Evolutionary conservation across 2,113 vertebrate species (phyloP).

Genomic region (Proterorhinus semilunaris): DNA sequence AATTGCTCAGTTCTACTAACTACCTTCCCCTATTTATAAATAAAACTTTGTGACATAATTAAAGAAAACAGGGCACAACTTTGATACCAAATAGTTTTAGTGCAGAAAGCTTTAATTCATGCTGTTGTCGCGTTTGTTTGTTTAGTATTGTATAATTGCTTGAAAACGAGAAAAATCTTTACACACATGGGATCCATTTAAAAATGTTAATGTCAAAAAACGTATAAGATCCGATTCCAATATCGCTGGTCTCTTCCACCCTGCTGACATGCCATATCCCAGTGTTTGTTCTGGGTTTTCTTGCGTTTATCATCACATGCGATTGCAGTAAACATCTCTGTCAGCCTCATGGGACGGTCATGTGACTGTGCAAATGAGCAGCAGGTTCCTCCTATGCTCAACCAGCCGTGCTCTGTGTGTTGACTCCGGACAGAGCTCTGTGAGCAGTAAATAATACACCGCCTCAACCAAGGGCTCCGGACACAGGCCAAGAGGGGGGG

Average conservation of each 20-base stretch:
- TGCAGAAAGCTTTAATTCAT: too few relatives aligned
- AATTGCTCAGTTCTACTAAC: too few relatives aligned
- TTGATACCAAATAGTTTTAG: too few relatives aligned
- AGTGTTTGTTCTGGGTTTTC: slow-evolving; percentile 23
- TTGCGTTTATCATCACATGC: slow-evolving; percentile 26
- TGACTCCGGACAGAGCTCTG: slow-evolving; percentile 52
- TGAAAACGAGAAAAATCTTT: too few relatives aligned
- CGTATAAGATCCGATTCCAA: too few relatives aligned
- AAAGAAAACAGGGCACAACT: too few relatives aligned
- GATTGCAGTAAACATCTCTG: slow-evolving; percentile 55
- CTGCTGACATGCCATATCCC: slow-evolving; percentile 16
- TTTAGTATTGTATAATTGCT: too few relatives aligned
- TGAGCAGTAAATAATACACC: slow-evolving; percentile 63
- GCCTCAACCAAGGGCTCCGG: slow-evolving; percentile 38
- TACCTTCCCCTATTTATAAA: too few relatives aligned
- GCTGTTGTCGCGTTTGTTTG: too few relatives aligned
- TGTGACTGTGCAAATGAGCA: slow-evolving; percentile 40
- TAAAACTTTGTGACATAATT: too few relatives aligned
- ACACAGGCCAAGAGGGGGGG: slow-evolving; percentile 24
- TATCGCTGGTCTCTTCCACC: background rate
- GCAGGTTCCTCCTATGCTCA: slow-evolving; percentile 55
- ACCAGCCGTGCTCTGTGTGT: slow-evolving; percentile 41
- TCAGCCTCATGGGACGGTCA: slow-evolving; percentile 48
- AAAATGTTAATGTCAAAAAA: too few relatives aligned
- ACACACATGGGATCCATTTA: too few relatives aligned